A percentile compares a stretch with the other conserved stretches of the same genome.
Conservation (phyloP, 2,797 vertebrate genomes). For the Anguilla pacifica region DNA sequence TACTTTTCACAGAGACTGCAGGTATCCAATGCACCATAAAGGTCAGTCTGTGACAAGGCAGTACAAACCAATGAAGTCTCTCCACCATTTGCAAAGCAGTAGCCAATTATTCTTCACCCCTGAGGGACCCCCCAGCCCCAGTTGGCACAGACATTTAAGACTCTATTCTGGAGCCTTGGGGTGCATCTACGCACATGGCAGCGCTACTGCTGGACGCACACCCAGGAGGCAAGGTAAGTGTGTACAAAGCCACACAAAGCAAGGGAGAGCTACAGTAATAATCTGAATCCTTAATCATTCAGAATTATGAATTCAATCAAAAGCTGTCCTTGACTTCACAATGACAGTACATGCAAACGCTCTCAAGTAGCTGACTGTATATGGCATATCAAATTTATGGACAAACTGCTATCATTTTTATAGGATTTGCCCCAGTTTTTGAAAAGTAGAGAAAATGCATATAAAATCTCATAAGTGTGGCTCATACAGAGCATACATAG, state of each 20-base stretch:
- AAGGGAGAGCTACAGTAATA: background rate
- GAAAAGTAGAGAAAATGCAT: too few species aligned
- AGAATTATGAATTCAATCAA: background rate
- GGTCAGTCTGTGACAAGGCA: background rate
- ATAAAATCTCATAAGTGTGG: too few species aligned
- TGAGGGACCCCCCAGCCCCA: background rate
- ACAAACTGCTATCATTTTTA: too few species aligned
- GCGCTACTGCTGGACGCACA: background rate
- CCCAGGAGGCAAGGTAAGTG: background rate
- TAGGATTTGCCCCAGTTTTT: too few species aligned
- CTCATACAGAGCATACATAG: too few species aligned
- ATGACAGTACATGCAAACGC: too few species aligned
- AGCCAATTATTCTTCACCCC: background rate
- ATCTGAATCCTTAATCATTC: background rate
- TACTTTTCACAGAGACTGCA: background rate
- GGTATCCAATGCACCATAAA: background rate
- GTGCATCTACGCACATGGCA: background rate
- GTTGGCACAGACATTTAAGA: background rate
- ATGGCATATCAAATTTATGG: too few species aligned
- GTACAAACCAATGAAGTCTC: background rate
- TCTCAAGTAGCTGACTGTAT: too few species aligned
- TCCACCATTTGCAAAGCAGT: background rate
- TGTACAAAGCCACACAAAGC: background rate
- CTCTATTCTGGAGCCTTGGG: background rate
- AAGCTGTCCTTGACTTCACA: background rate